Conservation (phyloP, 2,888 invertebrate genomes). For the Branchipolynoe longqiensis region DNA sequence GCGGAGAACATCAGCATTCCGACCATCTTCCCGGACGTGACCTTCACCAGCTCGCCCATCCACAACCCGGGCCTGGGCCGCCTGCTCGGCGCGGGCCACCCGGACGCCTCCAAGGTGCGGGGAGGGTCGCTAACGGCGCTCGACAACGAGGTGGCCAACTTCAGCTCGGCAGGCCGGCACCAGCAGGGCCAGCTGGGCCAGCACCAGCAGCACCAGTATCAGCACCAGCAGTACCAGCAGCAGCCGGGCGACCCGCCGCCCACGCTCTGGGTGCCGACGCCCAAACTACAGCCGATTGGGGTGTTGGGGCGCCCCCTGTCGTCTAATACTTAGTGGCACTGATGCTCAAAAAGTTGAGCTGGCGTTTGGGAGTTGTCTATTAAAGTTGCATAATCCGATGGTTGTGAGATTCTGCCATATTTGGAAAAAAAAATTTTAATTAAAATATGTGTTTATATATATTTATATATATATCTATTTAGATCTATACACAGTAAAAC, state of each 20-base stretch:
- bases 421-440: no score
- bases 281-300: no score
- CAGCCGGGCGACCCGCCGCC: neutral
- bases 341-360: no score
- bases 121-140: neutral
- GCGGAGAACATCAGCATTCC: slow-evolving; percentile 70
- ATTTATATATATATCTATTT: no score
- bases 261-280: slow-evolving; percentile 15
- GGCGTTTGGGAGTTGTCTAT: no score
- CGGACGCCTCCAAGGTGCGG: neutral
- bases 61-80: slow-evolving; percentile 31
- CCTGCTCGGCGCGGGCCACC: neutral
- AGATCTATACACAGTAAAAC: no score
- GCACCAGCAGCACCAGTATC: neutral
- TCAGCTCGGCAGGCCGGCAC: neutral
- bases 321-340: neutral
- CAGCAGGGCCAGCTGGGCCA: no score
- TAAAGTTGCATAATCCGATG: no score
- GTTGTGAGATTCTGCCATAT: no score
- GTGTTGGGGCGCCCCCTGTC: slow-evolving; percentile 1
- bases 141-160: slow-evolving; percentile 22
- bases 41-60: slow-evolving; percentile 57
- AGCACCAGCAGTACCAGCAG: neutral
- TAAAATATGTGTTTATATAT: no score
- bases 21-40: slow-evolving; percentile 66